Base-by-base conservation (phyloP, 1,140 invertebrate genomes). In the Notospermus geniculatus region DNA sequence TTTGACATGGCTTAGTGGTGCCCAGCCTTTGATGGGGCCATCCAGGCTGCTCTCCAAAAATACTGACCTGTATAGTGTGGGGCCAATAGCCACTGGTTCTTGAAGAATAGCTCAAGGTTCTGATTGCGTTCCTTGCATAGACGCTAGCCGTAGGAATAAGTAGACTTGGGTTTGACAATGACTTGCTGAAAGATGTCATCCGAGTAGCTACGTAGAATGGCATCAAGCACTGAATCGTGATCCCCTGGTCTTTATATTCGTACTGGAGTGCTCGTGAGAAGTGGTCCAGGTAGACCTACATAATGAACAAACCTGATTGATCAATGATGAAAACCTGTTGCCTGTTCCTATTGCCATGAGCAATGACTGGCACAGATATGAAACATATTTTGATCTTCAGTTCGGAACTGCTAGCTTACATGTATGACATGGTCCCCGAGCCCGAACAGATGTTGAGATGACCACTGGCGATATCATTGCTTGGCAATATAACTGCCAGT, bases 141-240 rank as follows among this genome's bases (percentile, higher is more conserved):
- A 85, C 87, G 15, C 83, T 81, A 0, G 91, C 88, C 72, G 90
- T 87, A 0, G 93, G 93, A 30, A 93, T 88, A 25, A 93, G 84
- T 25, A 91, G 64, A 65, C 85, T 89, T 0, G 87, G 88, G 80
- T 88, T 86, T 1, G 94, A 83, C 46, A 86, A 83, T 36, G 88
- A 83, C n/a, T 73, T 60, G 54, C 90, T 91, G 80, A 89, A 95
- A 23, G 87, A 84, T 71, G 92, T 93, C 88, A 95, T 93, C 80
- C 93, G 92, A 0, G 93, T 95, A 23, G 88, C 88, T 9, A 95
- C 87, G 75, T 93, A 95, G 62, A 92, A 85, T 0, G 93, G 93
- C 9, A 88, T 86, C 13, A 96, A 79, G 76, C 91, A 90, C 75
- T 96, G 93, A 19, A 96, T 85, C 1, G 88, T 87, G 32, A 95